Evolutionary conservation across 2,888 invertebrate species (phyloP), one percentile per base, ranked within the genome.

Genomic region (Drosophila algonquin): DNA sequence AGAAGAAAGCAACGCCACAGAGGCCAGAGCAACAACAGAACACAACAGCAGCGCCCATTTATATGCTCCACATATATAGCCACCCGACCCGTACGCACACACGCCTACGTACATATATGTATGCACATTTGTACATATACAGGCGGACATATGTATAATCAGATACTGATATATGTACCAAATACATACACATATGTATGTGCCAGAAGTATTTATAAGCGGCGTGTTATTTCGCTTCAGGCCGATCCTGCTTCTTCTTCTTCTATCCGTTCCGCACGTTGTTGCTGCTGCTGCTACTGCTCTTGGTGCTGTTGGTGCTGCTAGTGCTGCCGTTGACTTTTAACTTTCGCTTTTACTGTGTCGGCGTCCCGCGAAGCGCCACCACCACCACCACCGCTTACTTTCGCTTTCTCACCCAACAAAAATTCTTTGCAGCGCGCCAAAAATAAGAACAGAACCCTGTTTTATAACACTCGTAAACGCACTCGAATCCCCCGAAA

Each of bases 141-240:
- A 35, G 40, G 40, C 40, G 14, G 27, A 65, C 50, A 72, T 84
- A 84, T 84, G 87, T 80, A 83, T 80, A 83, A 83, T 87, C 87
- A 87, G 81, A 83, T 83, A 87, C 83, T 84, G 76, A 86, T 82
- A 79, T 52, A 76, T 62, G 35, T 35, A 35, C 35, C 35, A 4
- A 9, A 32, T 32, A 9, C 32, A 9, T 32, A 32, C 10, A 46
- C 14, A 56, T n/a, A 60, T 21, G 21, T 45, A 56, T 78, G 76
- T 74, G 75, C 76, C 78, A 83, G 83, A 86, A 86, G 79, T 84
- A 86, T 87, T 84, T 83, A 81, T 87, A 84, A 75, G 80, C 65
- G 65, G 80, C 65, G 65, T 67, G 65, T 67, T 67, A 65, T 65
- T 65, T 65, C 65, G 60, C 54, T 63, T 51, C 63, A 24, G 63